Percentiles rank a stretch among this genome's conserved stretches.
Evolutionary conservation across 2,888 invertebrate genomes (phyloP).

Genomic region (Drosophila multiciliata): DNA sequence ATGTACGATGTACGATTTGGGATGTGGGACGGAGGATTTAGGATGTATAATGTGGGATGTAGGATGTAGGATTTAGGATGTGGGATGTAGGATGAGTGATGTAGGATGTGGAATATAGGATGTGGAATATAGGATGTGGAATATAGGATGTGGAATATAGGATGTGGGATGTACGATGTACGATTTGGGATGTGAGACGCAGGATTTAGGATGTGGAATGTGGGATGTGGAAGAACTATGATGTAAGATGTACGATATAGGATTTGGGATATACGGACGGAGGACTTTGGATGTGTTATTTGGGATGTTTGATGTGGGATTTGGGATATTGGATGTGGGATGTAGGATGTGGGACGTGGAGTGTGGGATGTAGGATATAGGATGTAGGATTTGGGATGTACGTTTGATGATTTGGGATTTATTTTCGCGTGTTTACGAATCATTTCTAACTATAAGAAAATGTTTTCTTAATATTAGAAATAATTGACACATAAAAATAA

Average conservation of each 20-base stretch:
- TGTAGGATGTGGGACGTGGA: not conserved
- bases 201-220: not conserved
- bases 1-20: too few relatives aligned
- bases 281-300: too few relatives aligned
- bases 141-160: too few relatives aligned
- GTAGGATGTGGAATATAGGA: not conserved
- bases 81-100: not conserved
- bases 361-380: not conserved
- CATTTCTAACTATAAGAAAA: not conserved
- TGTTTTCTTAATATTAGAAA: not conserved
- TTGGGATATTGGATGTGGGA: too few relatives aligned
- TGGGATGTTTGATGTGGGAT: too few relatives aligned
- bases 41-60: not conserved
- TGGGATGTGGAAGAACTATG: too few relatives aligned
- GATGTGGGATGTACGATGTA: too few relatives aligned
- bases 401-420: too few relatives aligned
- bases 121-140: fast-evolving
- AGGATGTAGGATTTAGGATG: not conserved
- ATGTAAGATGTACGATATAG: too few relatives aligned
- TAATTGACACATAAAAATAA: not conserved
- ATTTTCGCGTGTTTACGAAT: not conserved
- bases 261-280: too few relatives aligned
- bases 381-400: not conserved
- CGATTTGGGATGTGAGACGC: too few relatives aligned
- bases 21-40: not conserved